Conservation (phyloP, 1,140 invertebrate genomes). For the Drosophila rhopaloa region DNA sequence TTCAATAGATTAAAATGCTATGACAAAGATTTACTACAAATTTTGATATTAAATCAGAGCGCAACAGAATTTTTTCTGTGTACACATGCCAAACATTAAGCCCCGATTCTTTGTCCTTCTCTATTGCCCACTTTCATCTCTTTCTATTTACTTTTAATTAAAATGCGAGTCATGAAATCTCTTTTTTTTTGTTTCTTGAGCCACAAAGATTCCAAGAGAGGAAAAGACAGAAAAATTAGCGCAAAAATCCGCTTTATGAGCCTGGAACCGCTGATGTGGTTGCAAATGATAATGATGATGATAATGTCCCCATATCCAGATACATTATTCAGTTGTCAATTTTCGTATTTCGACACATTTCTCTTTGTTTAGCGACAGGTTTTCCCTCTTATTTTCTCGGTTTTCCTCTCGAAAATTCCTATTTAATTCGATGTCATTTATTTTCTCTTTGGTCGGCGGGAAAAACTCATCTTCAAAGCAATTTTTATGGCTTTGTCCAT, state of each 20-base stretch:
- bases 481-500: constrained; percentile 45
- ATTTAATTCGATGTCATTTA: constrained; percentile 35
- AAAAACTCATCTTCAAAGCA: constrained; percentile 36
- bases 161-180: constrained; percentile 77
- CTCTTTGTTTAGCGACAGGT: constrained; percentile 53
- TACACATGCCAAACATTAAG: constrained; percentile 30
- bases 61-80: constrained; percentile 1
- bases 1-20: neutral
- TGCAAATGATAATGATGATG: constrained; percentile 46
- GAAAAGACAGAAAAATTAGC: constrained; percentile 44
- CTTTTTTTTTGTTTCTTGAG: constrained; percentile 35
- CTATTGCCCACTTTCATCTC: constrained; percentile 17
- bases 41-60: neutral
- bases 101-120: neutral
- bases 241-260: constrained; percentile 61
- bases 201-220: constrained; percentile 50
- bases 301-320: constrained; percentile 30
- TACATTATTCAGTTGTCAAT: constrained; percentile 64
- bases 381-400: constrained; percentile 21
- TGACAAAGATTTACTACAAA: no score
- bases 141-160: constrained; percentile 81
- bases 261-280: constrained; percentile 67
- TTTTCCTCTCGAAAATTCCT: constrained; percentile 32
- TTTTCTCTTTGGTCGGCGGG: constrained; percentile 15
- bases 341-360: constrained; percentile 52